Evolutionary conservation across 2,113 vertebrate genomes (phyloP).

Genomic region (Nibea albiflora): DNA sequence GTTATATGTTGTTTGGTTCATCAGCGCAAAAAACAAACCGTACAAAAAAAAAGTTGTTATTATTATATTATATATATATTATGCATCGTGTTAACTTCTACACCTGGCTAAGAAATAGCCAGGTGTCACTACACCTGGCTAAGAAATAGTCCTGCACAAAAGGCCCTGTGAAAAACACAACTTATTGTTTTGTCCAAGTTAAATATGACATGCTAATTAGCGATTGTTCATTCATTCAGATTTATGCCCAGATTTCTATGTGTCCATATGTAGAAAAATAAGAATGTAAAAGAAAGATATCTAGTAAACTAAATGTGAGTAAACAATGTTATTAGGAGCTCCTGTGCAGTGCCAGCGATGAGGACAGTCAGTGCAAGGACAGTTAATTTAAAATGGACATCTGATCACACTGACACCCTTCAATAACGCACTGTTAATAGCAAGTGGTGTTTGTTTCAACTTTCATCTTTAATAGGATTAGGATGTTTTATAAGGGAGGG

Average conservation of each 20-base stretch:
- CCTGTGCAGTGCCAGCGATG: conserved; percentile 9
- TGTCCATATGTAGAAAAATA: background rate
- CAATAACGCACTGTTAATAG: conserved; percentile 56
- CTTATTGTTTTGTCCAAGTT: background rate
- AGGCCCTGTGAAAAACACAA: background rate
- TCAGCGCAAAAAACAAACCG: background rate
- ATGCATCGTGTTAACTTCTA: no score
- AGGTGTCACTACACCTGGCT: background rate
- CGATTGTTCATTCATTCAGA: background rate
- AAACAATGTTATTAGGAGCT: background rate
- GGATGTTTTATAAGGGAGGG: background rate
- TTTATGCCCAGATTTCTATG: no score
- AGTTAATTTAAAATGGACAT: conserved; percentile 55
- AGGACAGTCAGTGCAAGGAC: conserved; percentile 55
- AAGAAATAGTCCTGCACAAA: background rate
- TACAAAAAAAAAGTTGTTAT: background rate
- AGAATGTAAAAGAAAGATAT: conserved; percentile 8
- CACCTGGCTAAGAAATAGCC: no score
- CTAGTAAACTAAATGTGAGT: background rate
- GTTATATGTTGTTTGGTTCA: background rate
- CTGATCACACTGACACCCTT: conserved; percentile 39
- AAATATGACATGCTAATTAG: background rate
- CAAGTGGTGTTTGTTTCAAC: conserved; percentile 55
- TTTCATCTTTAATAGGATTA: conserved; percentile 56
- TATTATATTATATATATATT: no score